A percentile compares a stretch with the other conserved stretches of the same genome.
Evolutionary conservation across 2,113 vertebrate species (phyloP).

Genomic region (Numida meleagris): DNA sequence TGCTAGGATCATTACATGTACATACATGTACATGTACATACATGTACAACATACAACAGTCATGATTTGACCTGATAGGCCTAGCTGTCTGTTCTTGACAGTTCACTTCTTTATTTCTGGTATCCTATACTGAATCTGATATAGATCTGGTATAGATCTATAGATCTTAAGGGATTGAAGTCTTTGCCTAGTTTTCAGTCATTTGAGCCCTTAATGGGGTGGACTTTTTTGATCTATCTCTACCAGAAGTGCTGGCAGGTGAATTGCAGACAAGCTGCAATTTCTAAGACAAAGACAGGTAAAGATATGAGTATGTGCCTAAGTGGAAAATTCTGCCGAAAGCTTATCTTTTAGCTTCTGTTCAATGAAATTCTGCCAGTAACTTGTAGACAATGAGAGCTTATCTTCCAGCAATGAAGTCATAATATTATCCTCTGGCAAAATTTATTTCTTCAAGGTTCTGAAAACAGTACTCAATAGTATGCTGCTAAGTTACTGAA

Average conservation of each 20-base stretch:
- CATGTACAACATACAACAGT: too few relatives aligned
- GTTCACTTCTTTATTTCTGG: neutral
- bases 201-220: neutral
- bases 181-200: neutral
- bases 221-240: neutral
- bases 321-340: constrained; percentile 1
- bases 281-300: neutral
- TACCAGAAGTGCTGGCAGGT: neutral
- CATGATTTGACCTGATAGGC: neutral
- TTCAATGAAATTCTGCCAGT: constrained; percentile 28
- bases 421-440: neutral
- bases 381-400: constrained; percentile 3
- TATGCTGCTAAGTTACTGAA: neutral
- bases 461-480: neutral
- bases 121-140: neutral
- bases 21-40: too few relatives aligned
- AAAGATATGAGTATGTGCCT: neutral
- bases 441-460: neutral
- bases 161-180: neutral
- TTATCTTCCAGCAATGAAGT: constrained; percentile 53
- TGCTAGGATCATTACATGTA: neutral
- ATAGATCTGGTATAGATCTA: neutral
- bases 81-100: neutral
- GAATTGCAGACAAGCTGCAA: neutral
- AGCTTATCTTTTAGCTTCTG: constrained; percentile 17